phyloP scores from a whole-genome alignment of 2,113 vertebrate species.

The Vulpes ferrilata region DNA sequence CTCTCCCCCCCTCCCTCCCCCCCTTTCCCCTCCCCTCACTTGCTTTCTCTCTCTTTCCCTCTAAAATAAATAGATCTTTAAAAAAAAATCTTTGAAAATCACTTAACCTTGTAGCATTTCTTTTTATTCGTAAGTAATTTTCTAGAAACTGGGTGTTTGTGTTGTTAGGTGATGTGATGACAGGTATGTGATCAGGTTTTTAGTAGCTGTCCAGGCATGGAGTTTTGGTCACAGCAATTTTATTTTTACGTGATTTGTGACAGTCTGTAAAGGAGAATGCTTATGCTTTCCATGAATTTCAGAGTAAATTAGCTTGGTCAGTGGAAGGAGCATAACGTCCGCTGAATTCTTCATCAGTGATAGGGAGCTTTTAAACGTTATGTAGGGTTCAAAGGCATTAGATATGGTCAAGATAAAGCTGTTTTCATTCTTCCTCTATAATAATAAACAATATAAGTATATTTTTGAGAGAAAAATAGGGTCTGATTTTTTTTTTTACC shows the following conservation, averaged over 20 bases:
- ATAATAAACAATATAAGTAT: neutral
- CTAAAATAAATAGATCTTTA: neutral
- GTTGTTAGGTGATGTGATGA: neutral
- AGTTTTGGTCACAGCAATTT: neutral
- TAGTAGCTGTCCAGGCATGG: neutral
- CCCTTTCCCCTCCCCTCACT: too few relatives aligned
- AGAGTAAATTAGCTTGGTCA: neutral
- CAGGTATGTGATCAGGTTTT: neutral
- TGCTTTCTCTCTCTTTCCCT: neutral
- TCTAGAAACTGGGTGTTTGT: neutral
- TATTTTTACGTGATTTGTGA: conserved; percentile 17
- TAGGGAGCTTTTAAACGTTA: neutral
- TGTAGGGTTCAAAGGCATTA: neutral
- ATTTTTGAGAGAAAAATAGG: conserved; percentile 1
- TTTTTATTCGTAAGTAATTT: conserved; percentile 3
- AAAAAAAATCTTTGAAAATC: neutral
- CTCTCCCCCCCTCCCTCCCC: too few relatives aligned
- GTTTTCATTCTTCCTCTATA: neutral
- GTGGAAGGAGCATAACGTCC: neutral
- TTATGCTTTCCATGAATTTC: neutral
- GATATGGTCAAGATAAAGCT: neutral
- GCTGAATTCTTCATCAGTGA: neutral
- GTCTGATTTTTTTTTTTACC: neutral
- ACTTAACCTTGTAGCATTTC: neutral
- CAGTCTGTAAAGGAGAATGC: neutral